A percentile compares a stretch with the other conserved stretches of the same genome.
Evolutionary conservation across 2,888 invertebrate species (phyloP).

Genomic region (Tenthredo mesomela): DNA sequence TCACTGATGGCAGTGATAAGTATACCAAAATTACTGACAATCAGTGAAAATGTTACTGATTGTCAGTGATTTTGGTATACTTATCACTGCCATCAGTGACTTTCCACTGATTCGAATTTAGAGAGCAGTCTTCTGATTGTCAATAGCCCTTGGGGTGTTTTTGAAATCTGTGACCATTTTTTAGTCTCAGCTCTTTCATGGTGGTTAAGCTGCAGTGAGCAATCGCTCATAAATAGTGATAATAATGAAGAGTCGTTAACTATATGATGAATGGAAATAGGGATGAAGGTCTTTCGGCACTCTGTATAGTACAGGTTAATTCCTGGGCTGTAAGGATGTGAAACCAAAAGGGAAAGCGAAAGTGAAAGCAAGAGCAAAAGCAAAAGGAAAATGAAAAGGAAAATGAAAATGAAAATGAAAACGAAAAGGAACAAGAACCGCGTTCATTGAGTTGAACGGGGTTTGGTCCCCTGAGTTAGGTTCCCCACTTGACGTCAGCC

Average conservation of each 20-base stretch:
- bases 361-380: neutral
- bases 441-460: constrained; percentile 26
- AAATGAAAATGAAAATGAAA: neutral
- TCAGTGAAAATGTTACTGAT: too few species aligned
- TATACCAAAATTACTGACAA: too few species aligned
- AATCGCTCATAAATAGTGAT: too few species aligned
- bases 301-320: neutral
- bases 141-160: neutral
- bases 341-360: neutral
- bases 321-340: neutral
- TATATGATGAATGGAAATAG: neutral
- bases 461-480: neutral
- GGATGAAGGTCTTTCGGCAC: neutral
- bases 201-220: too few species aligned
- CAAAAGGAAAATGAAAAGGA: too few species aligned
- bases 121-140: neutral
- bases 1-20: too few species aligned
- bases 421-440: neutral
- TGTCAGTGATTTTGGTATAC: too few species aligned
- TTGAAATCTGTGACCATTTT: too few species aligned
- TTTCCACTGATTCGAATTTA: too few species aligned
- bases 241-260: too few species aligned
- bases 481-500: constrained; percentile 19
- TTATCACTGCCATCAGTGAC: too few species aligned
- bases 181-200: too few species aligned